These are phyloP conservation scores for Enoplosus armatus DNA, from an alignment of 2,797 vertebrate genomes.

Conservation along the genomic window DNA sequence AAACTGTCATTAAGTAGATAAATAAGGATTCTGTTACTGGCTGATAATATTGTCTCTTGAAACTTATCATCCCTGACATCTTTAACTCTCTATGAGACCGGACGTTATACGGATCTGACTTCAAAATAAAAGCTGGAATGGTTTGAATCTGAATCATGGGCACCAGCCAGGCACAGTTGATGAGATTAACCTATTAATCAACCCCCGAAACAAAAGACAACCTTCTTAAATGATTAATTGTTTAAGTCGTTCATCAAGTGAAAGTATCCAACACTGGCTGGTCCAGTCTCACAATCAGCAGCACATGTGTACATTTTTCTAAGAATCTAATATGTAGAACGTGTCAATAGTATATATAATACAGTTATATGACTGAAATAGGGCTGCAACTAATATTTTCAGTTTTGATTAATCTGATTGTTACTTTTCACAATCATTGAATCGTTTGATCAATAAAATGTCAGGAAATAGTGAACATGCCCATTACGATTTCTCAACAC, in stretches of 20 bases:
- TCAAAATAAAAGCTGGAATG: constrained; percentile 29
- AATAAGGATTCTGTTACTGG: not conserved
- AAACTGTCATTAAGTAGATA: no score
- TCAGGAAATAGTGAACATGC: no score
- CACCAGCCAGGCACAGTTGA: not conserved
- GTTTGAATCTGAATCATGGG: not conserved
- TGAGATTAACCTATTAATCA: not conserved
- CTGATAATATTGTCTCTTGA: not conserved
- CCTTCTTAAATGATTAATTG: not conserved
- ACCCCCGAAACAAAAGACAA: not conserved
- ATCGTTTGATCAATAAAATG: no score
- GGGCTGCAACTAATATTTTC: no score
- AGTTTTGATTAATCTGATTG: no score
- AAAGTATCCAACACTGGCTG: not conserved
- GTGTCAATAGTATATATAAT: no score
- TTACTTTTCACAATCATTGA: no score
- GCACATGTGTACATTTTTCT: no score
- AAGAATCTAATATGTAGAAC: no score
- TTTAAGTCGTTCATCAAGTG: not conserved
- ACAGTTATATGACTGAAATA: no score
- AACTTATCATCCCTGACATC: not conserved
- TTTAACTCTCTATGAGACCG: not conserved
- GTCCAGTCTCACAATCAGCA: not conserved
- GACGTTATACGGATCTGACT: not conserved
- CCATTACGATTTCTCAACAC: no score